Base-by-base conservation (phyloP, 2,797 vertebrate species). In the Urocyon cinereoargenteus region DNA sequence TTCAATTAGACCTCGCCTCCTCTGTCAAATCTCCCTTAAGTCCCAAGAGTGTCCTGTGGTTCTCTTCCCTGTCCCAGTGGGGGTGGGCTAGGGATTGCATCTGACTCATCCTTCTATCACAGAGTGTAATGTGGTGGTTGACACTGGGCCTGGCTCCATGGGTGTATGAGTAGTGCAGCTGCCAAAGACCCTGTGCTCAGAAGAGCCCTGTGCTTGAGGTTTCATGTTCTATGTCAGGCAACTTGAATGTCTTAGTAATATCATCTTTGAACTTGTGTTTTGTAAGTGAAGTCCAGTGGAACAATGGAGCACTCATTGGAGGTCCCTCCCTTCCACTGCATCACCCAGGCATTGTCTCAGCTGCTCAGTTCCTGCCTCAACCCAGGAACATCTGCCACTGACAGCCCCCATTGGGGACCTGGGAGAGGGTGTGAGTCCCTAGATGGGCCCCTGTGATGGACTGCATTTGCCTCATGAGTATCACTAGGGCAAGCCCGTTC, bases 401-500 rank as follows among this genome's bases (percentile, higher is more conserved):
- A 88, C 40, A 93, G 36, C 78, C 61, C 18, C n/a, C 19, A 26
- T 4, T 19, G 36, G 22, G 31, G n/a, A 61, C 19, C n/a, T 31
- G 11, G 19, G 28, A 0, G 19, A 66, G 22, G 10, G 31, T 22
- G 11, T 57, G 31, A 51, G 53, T 36, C 88, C 31, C 19, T 2
- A 31, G 18, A 14, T 1, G 2, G 22, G 14, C 14, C 4, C 28
- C 10, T 73, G 15, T n/a, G 64, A 83, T 26, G 15, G n/a, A 72
- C 34, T 28, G 15, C 1, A 9, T 24, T 77, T 26, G 24, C 12
- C 21, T 16, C 0, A 0, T 2, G 19, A 85, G 26, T 34, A 21
- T 83, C 36, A 31, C 13, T 16, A 89, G 64, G 78, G 53, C 26
- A 91, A 16, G 2, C 14, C 28, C 5, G 4, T 77, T 92, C 59